phyloP scores from a whole-genome alignment of 2,888 invertebrate species.

The Amblyjoppa proteus region DNA sequence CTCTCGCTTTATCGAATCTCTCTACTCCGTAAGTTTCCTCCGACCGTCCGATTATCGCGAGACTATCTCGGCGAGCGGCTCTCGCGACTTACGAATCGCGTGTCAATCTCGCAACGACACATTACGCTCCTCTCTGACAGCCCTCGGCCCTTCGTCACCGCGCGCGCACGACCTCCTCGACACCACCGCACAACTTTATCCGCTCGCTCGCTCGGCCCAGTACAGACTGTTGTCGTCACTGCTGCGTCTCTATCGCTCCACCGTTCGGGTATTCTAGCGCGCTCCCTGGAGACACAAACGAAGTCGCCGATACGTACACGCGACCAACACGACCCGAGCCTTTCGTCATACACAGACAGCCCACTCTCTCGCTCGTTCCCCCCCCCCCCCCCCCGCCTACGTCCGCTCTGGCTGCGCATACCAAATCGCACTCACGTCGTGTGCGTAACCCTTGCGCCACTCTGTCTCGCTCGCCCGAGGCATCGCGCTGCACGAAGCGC shows the following conservation, averaged over 20 bases:
- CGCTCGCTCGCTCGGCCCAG: slow-evolving; percentile 33
- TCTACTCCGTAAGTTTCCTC: background rate
- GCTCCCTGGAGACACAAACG: slow-evolving; percentile 13
- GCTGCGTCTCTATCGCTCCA: slow-evolving; percentile 24
- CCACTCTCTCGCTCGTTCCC: background rate
- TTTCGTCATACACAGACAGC: background rate
- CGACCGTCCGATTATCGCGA: background rate
- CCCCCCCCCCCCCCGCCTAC: background rate
- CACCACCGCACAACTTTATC: slow-evolving; percentile 7
- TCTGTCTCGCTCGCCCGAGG: slow-evolving; percentile 29
- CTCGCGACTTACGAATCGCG: slow-evolving; percentile 22
- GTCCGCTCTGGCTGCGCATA: slow-evolving; percentile 8
- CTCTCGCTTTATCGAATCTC: background rate
- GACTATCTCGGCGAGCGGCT: slow-evolving; percentile 1
- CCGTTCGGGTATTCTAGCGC: slow-evolving; percentile 7
- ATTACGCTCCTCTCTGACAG: slow-evolving; percentile 57
- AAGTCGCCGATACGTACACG: slow-evolving; percentile 14
- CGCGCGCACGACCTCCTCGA: background rate
- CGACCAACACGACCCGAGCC: background rate
- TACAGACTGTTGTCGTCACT: slow-evolving; percentile 53
- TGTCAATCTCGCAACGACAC: slow-evolving; percentile 37
- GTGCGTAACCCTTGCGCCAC: slow-evolving; percentile 28
- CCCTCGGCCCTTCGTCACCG: slow-evolving; percentile 27
- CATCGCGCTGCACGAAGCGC: background rate
- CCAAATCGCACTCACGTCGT: background rate